Evolutionary conservation across 2,113 vertebrate genomes (phyloP), one percentile per base, ranked within the genome.

Genomic region (Mixornis gularis): DNA sequence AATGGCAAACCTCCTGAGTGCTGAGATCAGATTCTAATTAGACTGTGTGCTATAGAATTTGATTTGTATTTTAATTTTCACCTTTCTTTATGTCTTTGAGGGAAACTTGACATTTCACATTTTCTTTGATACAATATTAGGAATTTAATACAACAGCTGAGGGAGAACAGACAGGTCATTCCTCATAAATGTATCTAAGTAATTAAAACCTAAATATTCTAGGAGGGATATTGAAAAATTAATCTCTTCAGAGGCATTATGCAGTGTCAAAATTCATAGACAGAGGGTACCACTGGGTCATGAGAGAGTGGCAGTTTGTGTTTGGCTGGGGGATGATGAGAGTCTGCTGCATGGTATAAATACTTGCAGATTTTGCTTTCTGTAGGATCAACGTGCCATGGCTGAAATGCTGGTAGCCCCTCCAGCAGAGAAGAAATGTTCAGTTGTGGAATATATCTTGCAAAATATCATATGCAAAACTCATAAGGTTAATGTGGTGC

Each of bases 281-380:
- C 7, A 79, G 69, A 48, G 17, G 13, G 6, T 71, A 20, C 43
- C 21, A 27, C 24, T 14, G 5, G 29, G 60, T 53, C 13, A 29
- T 63, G 13, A 41, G 46, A 51, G 26, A 32, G 30, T 6, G 25
- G 21, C n/a, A 73, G n/a, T 24, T 44, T 53, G 25, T 53, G 53
- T 63, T 46, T 72, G 43, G 15, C 17, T 71, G 41, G 43, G 43
- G 43, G 46, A 13, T 63, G 66, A 16, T 59, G 41, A 21, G 68
- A 72, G 24, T 3, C 19, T 43, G 7, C 14, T 49, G 7, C 26
- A 2, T 26, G 7, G 13, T 9, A 0, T 0, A 14, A 76, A 4
- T 12, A 5, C 13, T 18, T 48, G 63, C 49, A 69, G 44, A 13
- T 72, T 79, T 38, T 87, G n/a, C 56, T 68, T 55, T 46, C 48